Conservation (phyloP, 2,888 invertebrate species). For the Ypsolopha scabrella region DNA sequence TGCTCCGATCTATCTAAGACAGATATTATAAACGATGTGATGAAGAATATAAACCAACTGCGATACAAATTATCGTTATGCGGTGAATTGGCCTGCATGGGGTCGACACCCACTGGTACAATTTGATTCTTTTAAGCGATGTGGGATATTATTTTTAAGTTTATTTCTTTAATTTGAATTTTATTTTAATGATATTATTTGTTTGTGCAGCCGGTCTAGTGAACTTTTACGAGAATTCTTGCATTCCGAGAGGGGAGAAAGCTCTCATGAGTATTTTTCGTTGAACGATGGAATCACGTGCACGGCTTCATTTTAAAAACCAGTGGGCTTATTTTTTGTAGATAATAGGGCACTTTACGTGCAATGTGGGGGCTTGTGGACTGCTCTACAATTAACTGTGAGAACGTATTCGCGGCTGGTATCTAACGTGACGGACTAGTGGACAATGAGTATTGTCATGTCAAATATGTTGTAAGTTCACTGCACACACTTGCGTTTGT, state of each 20-base stretch:
- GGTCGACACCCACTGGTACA: slow-evolving; percentile 20
- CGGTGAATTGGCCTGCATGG: slow-evolving; percentile 11
- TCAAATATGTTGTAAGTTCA: not conserved
- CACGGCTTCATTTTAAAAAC: not conserved
- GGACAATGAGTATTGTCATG: not conserved
- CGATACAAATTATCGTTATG: slow-evolving; percentile 11
- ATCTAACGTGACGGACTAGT: not conserved
- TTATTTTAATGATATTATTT: not conserved
- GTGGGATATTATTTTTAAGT: not conserved
- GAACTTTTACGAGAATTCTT: not conserved
- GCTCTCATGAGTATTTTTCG: not conserved
- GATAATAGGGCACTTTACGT: not conserved
- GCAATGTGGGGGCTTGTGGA: not conserved
- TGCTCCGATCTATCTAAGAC: not conserved
- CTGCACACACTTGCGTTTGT: not conserved
- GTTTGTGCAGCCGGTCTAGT: not conserved
- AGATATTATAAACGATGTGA: slow-evolving; percentile 6
- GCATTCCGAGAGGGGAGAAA: not conserved
- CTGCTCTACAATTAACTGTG: slow-evolving; percentile 3
- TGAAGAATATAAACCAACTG: slow-evolving; percentile 9
- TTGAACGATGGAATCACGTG: not conserved
- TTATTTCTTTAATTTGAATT: not conserved
- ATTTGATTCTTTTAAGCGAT: slow-evolving; percentile 6
- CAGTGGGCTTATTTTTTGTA: not conserved
- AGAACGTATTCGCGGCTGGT: not conserved